These are phyloP conservation scores for Ophiothrix spiculata DNA, from an alignment of 35 echinoderm and acorn worm genomes.

Conservation along the genomic window DNA sequence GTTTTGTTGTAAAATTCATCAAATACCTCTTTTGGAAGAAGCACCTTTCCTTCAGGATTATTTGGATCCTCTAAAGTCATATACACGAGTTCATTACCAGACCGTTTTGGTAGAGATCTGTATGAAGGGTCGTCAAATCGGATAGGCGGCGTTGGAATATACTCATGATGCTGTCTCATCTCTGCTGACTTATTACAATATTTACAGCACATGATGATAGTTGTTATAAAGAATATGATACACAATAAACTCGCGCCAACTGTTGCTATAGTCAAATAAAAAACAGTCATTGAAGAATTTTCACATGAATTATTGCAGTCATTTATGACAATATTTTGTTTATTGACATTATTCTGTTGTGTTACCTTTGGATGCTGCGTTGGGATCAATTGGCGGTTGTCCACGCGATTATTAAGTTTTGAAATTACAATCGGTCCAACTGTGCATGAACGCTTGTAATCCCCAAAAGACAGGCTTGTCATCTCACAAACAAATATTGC, in stretches of 20 bases:
- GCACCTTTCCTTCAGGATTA: neutral
- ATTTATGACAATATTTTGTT: neutral
- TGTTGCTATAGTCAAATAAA: neutral
- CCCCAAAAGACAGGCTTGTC: neutral
- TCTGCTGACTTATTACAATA: neutral
- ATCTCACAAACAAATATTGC: neutral
- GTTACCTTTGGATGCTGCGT: neutral
- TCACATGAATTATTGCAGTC: neutral
- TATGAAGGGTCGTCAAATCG: neutral
- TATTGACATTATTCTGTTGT: too few relatives aligned
- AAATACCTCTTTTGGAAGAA: conserved; percentile 6
- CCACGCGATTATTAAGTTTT: neutral
- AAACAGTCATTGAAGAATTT: neutral
- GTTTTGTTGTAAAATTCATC: conserved; percentile 1
- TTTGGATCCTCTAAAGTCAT: conserved; percentile 7
- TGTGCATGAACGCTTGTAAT: neutral
- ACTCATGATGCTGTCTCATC: neutral
- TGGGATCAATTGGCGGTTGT: neutral
- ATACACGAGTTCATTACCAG: neutral
- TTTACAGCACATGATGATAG: neutral
- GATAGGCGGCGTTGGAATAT: neutral
- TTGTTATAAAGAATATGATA: neutral
- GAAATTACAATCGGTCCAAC: neutral
- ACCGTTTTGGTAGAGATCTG: neutral
- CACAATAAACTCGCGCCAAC: neutral